Evolutionary conservation across 2,888 invertebrate genomes (phyloP), one percentile per base, ranked within the genome.

Genomic region (Cryptus viduatorius): DNA sequence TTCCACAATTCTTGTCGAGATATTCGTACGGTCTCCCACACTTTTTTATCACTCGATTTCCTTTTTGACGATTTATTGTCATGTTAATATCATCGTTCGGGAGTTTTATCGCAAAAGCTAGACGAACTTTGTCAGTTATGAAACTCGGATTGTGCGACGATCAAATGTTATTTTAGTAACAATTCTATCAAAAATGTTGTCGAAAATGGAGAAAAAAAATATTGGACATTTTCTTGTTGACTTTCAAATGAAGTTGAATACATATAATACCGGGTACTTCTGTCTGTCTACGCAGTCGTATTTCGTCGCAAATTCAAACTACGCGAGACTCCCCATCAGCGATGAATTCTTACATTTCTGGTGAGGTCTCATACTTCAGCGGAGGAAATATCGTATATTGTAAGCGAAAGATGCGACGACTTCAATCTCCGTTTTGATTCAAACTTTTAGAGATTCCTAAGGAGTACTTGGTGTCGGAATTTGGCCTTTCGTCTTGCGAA

Each of bases 381-480:
- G 19, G 16, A 3, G 53, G 10, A 53, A 19, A 3, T 16, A 3
- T 53, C 7, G 16, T 53, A 3, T 10, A 10, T 53, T 7, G 53
- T 19, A 53, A 44, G 19, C 53, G 19, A 3, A 53, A 19, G 19
- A 53, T 19, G 16, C 53, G 19, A 53, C 53, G 7, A 53, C 10
- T 53, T 53, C 53, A 53, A 53, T 53, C 19, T 16, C n/a, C 7
- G 53, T 53, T 53, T 19, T 53, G 53, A 53, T 53, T 53, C 16
- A 16, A 53, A 53, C 53, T 53, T 53, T 10, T 10, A 19, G 8
- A 10, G 10, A 53, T 53, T 53, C 53, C 10, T 16, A 19, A 53
- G 19, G 24, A 24, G 24, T 24, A 53, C 16, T 53, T 19, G 8
- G 53, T 8, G 8, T 10, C 14, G 53, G 53, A 53, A 53, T 53